Conservation (phyloP, 2,888 invertebrate genomes). For the Boloria selene region DNA sequence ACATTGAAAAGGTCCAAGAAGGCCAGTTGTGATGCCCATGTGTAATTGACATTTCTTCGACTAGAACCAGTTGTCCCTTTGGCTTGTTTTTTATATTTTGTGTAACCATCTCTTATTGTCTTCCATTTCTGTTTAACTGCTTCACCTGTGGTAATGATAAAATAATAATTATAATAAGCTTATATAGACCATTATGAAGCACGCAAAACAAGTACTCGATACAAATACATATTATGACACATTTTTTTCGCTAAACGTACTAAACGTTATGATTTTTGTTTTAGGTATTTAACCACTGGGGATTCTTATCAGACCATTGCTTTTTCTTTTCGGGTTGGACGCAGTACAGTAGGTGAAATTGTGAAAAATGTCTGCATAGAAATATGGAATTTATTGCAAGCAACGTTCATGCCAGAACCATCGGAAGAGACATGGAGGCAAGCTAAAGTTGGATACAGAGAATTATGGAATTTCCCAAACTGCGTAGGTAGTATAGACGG, state of each 20-base stretch:
- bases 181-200: not conserved
- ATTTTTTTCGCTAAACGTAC: constrained; percentile 5
- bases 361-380: constrained; percentile 28
- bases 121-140: constrained; percentile 52
- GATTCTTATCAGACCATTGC: constrained; percentile 29
- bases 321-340: constrained; percentile 31
- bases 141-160: constrained; percentile 44
- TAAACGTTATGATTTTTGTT: not conserved
- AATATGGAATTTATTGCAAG: constrained; percentile 34
- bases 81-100: constrained; percentile 47
- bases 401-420: constrained; percentile 24
- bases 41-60: constrained; percentile 45
- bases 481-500: constrained; percentile 38
- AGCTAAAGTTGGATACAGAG: constrained; percentile 28
- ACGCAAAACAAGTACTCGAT: not conserved
- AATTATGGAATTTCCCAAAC: constrained; percentile 36
- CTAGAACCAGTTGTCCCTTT: constrained; percentile 37
- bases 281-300: constrained; percentile 21
- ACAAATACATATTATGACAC: constrained; percentile 4
- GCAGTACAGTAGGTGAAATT: constrained; percentile 29
- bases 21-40: constrained; percentile 45
- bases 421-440: constrained; percentile 25
- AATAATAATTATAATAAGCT: constrained; percentile 9
- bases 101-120: constrained; percentile 51
- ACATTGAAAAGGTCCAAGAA: constrained; percentile 43